Base-by-base conservation (phyloP, 2,888 invertebrate genomes). In the Cremastinae sp. region DNA sequence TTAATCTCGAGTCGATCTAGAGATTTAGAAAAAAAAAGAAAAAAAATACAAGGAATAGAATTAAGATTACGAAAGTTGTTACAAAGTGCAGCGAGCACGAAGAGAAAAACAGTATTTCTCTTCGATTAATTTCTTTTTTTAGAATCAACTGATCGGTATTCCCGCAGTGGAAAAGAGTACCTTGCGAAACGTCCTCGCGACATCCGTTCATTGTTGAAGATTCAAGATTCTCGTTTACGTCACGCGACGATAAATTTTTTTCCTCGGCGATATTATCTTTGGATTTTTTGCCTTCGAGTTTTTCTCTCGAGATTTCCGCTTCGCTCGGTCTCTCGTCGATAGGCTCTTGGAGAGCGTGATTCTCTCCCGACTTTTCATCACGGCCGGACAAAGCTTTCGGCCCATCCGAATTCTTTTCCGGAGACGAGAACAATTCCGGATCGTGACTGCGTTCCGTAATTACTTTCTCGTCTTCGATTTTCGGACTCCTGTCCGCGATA, bases 381-480 rank as follows among this genome's bases (percentile, higher is more conserved):
- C 58, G 53, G 3, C 47, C 28, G 18, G 16, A 36, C 0, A 36
- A 0, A 3, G 28, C 45, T 14, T 47, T 76, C 36, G 66, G 0
- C 28, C 2, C 61, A 9, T 45, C 59, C 10, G 80, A 81, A 59
- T 64, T 69, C 41, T 59, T 75, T 22, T 62, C 72, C 9, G 82
- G 82, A n/a, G 83, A 80, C 0, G 79, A 65, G 10, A 72, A 34
- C 4, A 28, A 3, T 28, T 28, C 28, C 2, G 28, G 41, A 9
- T 41, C 41, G 4, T 41, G 4, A n/a, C n/a, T n/a, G n/a, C n/a
- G n/a, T n/a, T n/a, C n/a, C n/a, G n/a, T n/a, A n/a, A n/a, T n/a
- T n/a, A n/a, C n/a, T n/a, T n/a, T n/a, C n/a, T n/a, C n/a, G n/a
- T n/a, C n/a, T n/a, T n/a, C n/a, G n/a, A n/a, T n/a, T n/a, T n/a